Percentiles rank a stretch among this genome's conserved stretches.
These are phyloP conservation scores for Zhuqinia jingwanae DNA, from an alignment of 2,888 invertebrate species.

Conservation along the genomic window DNA sequence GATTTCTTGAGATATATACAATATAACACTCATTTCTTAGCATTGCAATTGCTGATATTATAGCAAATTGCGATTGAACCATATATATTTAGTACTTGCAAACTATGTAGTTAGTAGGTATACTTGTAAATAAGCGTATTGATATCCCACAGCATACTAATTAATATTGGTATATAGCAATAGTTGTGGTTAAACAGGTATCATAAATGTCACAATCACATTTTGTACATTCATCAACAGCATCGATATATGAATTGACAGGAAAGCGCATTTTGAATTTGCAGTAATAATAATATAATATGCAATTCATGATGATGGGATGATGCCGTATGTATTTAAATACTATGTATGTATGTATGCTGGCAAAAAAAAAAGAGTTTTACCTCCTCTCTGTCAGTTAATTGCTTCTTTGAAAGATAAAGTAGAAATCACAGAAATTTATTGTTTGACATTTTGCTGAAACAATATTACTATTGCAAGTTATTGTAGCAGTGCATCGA, in stretches of 20 bases:
- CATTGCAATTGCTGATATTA: too few species aligned
- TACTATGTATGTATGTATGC: not conserved
- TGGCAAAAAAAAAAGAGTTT: not conserved
- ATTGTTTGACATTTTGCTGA: conserved; percentile 30
- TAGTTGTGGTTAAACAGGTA: conserved; percentile 19
- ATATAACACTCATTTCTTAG: too few species aligned
- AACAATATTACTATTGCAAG: not conserved
- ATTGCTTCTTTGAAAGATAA: not conserved
- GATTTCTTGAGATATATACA: too few species aligned
- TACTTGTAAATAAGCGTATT: conserved; percentile 17
- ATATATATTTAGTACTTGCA: too few species aligned
- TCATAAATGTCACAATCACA: conserved; percentile 14
- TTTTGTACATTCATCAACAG: not conserved
- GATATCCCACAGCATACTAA: conserved; percentile 8
- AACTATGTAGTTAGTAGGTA: too few species aligned
- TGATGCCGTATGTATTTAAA: too few species aligned
- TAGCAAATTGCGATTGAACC: too few species aligned
- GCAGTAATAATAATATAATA: not conserved
- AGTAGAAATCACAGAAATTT: conserved; percentile 36
- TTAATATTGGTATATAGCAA: not conserved
- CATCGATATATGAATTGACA: not conserved
- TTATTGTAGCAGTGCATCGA: not conserved
- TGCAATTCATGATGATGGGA: too few species aligned
- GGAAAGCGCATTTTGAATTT: not conserved
- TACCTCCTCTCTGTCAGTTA: not conserved